Percentiles rank a stretch among this genome's conserved stretches.
Conservation (phyloP, 2,113 vertebrate species). For the Thermophis baileyi region DNA sequence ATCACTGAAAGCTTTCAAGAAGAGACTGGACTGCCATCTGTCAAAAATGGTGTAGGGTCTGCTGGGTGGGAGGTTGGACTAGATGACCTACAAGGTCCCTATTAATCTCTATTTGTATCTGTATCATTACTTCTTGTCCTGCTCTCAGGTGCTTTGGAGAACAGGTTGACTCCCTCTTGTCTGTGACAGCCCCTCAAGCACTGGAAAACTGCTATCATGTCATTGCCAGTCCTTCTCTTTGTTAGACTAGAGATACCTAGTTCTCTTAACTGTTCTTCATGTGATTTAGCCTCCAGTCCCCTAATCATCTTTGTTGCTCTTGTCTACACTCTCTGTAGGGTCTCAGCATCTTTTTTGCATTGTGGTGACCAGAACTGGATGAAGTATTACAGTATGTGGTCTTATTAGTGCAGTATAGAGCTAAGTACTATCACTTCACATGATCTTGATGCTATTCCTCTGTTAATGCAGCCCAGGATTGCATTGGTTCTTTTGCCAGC, state of each 20-base stretch:
- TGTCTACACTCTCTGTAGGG: too few relatives aligned
- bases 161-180: neutral
- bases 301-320: too few relatives aligned
- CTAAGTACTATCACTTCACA: neutral
- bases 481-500: neutral
- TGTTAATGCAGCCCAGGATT: neutral
- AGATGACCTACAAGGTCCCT: too few relatives aligned
- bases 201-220: neutral
- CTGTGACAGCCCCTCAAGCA: neutral
- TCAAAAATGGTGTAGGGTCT: too few relatives aligned
- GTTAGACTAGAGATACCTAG: neutral
- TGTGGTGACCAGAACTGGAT: neutral
- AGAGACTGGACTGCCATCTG: too few relatives aligned
- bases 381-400: neutral
- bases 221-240: neutral
- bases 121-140: neutral
- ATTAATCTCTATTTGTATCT: too few relatives aligned
- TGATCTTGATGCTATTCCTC: neutral
- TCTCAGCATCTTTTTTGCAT: neutral
- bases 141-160: neutral
- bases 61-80: too few relatives aligned
- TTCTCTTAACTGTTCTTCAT: neutral
- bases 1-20: too few relatives aligned
- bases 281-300: neutral
- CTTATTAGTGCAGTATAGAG: neutral